These are phyloP conservation scores for Adineta ricciae DNA, from an alignment of 2,888 invertebrate genomes.

Conservation along the genomic window DNA sequence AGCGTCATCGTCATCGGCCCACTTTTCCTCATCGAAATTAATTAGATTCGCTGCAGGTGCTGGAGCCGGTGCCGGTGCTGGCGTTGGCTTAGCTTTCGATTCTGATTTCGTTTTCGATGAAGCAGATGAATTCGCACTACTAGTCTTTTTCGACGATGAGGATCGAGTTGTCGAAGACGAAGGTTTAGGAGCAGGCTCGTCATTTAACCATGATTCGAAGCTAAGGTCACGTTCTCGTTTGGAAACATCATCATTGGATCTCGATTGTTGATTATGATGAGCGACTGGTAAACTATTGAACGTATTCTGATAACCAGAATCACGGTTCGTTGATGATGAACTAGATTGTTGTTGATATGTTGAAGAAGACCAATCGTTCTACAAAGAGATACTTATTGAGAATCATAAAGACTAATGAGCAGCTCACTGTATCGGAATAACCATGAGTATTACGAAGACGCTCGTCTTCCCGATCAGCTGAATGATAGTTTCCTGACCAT, in stretches of 20 bases:
- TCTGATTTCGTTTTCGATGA: slow-evolving; percentile 37
- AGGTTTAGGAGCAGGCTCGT: slow-evolving; percentile 38
- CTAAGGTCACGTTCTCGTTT: background rate
- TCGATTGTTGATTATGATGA: background rate
- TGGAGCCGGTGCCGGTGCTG: slow-evolving; percentile 25
- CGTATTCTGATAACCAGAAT: background rate
- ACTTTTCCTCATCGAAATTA: slow-evolving; percentile 43
- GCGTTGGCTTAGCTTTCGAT: slow-evolving; percentile 1
- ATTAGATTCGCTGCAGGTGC: slow-evolving; percentile 42
- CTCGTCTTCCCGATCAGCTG: slow-evolving; percentile 38
- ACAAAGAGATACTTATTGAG: background rate
- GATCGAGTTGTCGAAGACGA: slow-evolving; percentile 40
- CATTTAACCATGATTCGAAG: slow-evolving; percentile 18
- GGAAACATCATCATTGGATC: background rate
- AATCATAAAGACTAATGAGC: no score
- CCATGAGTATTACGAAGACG: slow-evolving; percentile 34
- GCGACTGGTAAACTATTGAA: background rate
- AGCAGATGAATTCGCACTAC: slow-evolving; percentile 40
- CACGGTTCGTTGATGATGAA: background rate
- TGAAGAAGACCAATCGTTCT: background rate
- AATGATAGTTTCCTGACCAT: slow-evolving; percentile 44
- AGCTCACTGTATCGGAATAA: background rate
- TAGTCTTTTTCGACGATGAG: slow-evolving; percentile 39
- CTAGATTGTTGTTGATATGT: background rate
- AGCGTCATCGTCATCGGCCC: slow-evolving; percentile 42